Percentiles rank a stretch among this genome's conserved stretches.
Evolutionary conservation across 2,113 vertebrate genomes (phyloP).

Genomic region (Tretioscincus oriximinensis): DNA sequence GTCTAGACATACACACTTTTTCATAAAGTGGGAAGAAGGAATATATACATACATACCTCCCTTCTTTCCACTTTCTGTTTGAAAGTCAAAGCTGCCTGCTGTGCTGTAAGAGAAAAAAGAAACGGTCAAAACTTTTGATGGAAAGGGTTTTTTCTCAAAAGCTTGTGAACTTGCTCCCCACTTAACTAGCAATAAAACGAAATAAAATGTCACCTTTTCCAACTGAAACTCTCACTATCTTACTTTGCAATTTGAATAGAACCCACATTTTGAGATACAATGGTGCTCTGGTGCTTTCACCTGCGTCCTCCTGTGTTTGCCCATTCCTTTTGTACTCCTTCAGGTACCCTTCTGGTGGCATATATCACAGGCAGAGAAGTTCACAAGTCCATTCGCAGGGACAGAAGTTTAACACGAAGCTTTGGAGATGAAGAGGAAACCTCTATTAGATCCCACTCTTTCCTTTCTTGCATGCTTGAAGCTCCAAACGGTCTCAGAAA

Average conservation of each 20-base stretch:
- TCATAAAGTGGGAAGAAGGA: no score
- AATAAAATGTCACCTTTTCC: not conserved
- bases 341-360: slow-evolving; percentile 6
- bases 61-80: not conserved
- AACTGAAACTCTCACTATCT: not conserved
- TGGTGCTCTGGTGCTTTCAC: not conserved
- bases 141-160: not conserved
- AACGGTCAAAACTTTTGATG: not conserved
- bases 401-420: not conserved
- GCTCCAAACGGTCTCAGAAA: not conserved
- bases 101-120: not conserved
- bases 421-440: slow-evolving; percentile 1
- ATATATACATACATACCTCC: not conserved
- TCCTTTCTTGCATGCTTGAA: not conserved
- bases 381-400: not conserved
- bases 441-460: not conserved
- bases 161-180: not conserved
- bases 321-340: slow-evolving; percentile 18
- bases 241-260: not conserved
- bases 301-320: not conserved
- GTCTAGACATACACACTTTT: no score
- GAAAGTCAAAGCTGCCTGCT: not conserved
- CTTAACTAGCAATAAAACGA: not conserved
- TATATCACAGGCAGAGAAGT: slow-evolving; percentile 24
- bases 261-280: not conserved